Evolutionary conservation across 2,797 vertebrate species (phyloP), one percentile per base, ranked within the genome.

Genomic region (Xenops minutus): DNA sequence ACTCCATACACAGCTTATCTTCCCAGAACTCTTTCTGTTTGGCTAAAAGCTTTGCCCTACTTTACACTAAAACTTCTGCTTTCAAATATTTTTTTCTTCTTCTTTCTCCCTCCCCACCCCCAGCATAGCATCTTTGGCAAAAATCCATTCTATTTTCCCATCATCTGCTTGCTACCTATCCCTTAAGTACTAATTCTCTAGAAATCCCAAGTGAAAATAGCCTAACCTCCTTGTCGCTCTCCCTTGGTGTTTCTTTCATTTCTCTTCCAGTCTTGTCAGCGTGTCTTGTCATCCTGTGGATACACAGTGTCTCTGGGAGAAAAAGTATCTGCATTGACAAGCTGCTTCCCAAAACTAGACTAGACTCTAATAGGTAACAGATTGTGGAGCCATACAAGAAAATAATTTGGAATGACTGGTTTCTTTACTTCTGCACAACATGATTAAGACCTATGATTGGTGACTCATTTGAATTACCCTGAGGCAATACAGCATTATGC

Each of bases 381-480:
- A 92, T 73, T 94, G 90, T 63, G 48, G 44, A 96, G 30, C 48
- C 59, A 41, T 51, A 68, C n/a, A 78, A 78, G 37, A 85, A 77
- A 88, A 37, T n/a, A 77, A 88, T 92, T 92, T 86, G 39, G 76
- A 89, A 83, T 0, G 0, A 83, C 64, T 93, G 27, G 29, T 78
- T 93, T 66, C 72, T 92, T 83, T 88, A 73, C 32, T 82, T 67
- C 67, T 85, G 32, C 69, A 72, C 32, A 83, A 85, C 41, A 46
- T 62, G 75, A 93, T 95, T 92, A 91, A 95, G 30, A 48, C 46
- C 20, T n/a, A 49, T 0, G 1, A 85, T 49, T 0, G 0, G 56
- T 78, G 75, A 80, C 30, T 93, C 69, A 68, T 92, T 85, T 88
- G 58, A 92, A 89, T 77, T 89, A 83, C 30, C 72, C 85, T 68